Percentiles rank a stretch among this genome's conserved stretches.
These are phyloP conservation scores for Pteropus rufus DNA, from an alignment of 2,797 vertebrate species.

Conservation along the genomic window DNA sequence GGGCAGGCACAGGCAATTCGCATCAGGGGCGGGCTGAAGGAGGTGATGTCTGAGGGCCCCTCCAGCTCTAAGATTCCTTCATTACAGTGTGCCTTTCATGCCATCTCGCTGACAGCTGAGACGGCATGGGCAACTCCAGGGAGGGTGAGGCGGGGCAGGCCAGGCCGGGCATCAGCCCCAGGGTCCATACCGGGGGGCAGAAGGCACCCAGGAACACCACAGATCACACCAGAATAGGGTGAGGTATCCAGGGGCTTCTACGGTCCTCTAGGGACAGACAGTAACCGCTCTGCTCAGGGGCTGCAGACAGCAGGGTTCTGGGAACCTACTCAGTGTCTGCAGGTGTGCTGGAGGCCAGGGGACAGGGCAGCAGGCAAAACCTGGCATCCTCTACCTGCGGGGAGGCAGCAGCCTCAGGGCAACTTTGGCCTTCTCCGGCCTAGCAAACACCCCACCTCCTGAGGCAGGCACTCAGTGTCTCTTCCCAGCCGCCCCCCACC, in stretches of 20 bases:
- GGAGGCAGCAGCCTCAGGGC: background rate
- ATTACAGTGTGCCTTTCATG: fast-evolving
- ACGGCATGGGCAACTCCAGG: background rate
- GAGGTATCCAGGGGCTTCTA: background rate
- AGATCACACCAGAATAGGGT: background rate
- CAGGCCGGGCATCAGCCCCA: background rate
- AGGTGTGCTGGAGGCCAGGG: background rate
- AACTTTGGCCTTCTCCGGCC: background rate
- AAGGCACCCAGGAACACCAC: background rate
- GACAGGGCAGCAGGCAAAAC: background rate
- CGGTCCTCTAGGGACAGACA: background rate
- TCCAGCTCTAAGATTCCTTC: background rate
- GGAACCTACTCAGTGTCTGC: background rate
- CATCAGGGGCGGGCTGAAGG: fast-evolving
- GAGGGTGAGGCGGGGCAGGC: background rate
- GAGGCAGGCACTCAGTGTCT: background rate
- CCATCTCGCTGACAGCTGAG: background rate
- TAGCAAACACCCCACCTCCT: background rate
- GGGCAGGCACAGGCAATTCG: background rate
- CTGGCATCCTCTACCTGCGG: background rate
- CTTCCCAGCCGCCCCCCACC: background rate
- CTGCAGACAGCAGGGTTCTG: background rate
- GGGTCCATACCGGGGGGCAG: background rate
- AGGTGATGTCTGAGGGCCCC: background rate
- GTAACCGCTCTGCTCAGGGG: background rate